Evolutionary conservation across 2,797 vertebrate species (phyloP).

Genomic region (Clarias platycephalus): DNA sequence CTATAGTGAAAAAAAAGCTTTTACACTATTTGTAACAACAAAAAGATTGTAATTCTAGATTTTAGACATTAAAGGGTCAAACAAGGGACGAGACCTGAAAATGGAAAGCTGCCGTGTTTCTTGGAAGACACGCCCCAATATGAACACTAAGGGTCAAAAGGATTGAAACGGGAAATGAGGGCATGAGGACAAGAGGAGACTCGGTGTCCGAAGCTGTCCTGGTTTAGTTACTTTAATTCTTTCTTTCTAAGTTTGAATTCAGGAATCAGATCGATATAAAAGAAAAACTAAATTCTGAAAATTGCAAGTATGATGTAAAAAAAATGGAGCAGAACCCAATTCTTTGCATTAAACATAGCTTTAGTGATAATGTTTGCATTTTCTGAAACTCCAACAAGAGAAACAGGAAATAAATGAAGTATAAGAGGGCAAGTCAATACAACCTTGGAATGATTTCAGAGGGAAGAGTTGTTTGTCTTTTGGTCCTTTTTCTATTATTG

Average conservation of each 20-base stretch:
- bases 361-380: slow-evolving; percentile 1
- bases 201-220: neutral
- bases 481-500: too few relatives aligned
- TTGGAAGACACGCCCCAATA: slow-evolving; percentile 26
- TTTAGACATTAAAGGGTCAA: slow-evolving; percentile 22
- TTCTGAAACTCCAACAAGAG: neutral
- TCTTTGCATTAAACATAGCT: slow-evolving; percentile 5
- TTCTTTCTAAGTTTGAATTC: neutral
- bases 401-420: neutral
- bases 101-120: slow-evolving; percentile 38
- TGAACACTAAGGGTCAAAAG: slow-evolving; percentile 38
- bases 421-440: neutral
- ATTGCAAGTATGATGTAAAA: neutral
- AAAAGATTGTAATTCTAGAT: slow-evolving; percentile 32
- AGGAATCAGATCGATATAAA: neutral
- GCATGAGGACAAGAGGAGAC: neutral
- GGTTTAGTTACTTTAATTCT: too few relatives aligned
- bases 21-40: slow-evolving; percentile 24
- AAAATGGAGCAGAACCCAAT: neutral
- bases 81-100: slow-evolving; percentile 28
- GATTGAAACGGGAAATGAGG: slow-evolving; percentile 22
- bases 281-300: neutral
- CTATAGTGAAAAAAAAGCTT: slow-evolving; percentile 27
- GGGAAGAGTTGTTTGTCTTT: neutral
- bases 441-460: neutral